A percentile compares a stretch with the other conserved stretches of the same genome.
phyloP scores from a whole-genome alignment of 2,888 invertebrate genomes.

The Serripes groenlandicus region DNA sequence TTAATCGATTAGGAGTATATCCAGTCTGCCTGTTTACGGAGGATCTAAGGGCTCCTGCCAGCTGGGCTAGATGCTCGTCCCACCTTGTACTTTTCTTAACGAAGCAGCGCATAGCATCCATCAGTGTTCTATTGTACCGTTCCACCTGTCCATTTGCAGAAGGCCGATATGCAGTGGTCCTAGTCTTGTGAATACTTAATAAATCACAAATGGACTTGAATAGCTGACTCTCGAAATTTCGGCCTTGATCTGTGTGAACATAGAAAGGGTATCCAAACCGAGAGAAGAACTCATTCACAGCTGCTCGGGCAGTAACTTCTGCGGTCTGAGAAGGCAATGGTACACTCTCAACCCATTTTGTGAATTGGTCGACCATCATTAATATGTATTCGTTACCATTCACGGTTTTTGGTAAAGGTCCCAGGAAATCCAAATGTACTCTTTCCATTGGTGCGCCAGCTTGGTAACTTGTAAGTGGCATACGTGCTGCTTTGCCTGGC shows the following conservation, averaged over 20 bases:
- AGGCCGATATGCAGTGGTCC: constrained; percentile 38
- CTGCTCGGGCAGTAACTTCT: constrained; percentile 30
- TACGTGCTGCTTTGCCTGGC: constrained; percentile 3
- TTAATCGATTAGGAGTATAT: too few relatives aligned
- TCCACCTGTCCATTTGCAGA: too few relatives aligned
- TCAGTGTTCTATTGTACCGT: constrained; percentile 11
- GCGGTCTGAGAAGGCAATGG: constrained; percentile 24
- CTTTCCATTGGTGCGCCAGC: constrained; percentile 30
- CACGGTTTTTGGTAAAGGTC: constrained; percentile 28
- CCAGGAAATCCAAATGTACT: constrained; percentile 31
- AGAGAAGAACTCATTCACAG: constrained; percentile 16
- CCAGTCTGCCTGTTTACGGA: too few relatives aligned
- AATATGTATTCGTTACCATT: constrained; percentile 28
- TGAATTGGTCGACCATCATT: constrained; percentile 46
- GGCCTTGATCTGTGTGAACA: constrained; percentile 20
- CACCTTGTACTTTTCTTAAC: background rate
- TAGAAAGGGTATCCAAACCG: constrained; percentile 32
- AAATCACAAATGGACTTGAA: constrained; percentile 21
- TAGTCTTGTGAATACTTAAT: constrained; percentile 24
- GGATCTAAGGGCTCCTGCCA: constrained; percentile 16
- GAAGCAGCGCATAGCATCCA: constrained; percentile 33
- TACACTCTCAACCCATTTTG: too few relatives aligned
- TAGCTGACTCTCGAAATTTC: constrained; percentile 22
- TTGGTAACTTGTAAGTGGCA: constrained; percentile 22
- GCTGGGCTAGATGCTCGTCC: constrained; percentile 6